Percentiles rank a stretch among this genome's conserved stretches.
phyloP scores from a whole-genome alignment of 2,113 vertebrate species.

The Planiliza haematocheilus region DNA sequence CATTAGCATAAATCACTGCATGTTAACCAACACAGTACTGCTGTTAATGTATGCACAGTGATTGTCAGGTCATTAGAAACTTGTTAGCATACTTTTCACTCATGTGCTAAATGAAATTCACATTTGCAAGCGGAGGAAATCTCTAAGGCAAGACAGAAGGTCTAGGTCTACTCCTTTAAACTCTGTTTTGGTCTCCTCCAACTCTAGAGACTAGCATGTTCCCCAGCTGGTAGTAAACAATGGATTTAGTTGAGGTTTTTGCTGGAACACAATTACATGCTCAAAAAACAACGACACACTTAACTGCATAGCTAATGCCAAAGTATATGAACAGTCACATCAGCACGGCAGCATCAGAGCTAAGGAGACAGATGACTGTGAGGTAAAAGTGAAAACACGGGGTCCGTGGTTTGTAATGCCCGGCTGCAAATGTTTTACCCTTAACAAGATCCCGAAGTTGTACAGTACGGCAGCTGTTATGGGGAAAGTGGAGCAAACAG shows the following conservation, averaged over 20 bases:
- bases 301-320: too few relatives aligned
- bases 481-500: constrained; percentile 40
- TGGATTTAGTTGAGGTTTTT: too few relatives aligned
- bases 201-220: background rate
- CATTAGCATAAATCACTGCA: background rate
- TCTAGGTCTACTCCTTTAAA: background rate
- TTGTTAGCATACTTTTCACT: background rate
- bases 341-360: background rate
- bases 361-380: constrained; percentile 20
- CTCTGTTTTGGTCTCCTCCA: background rate
- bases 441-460: constrained; percentile 45
- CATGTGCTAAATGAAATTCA: background rate
- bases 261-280: too few relatives aligned
- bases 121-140: background rate
- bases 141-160: background rate
- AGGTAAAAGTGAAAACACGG: constrained; percentile 13
- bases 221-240: background rate
- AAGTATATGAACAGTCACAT: background rate
- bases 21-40: background rate
- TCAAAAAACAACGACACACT: too few relatives aligned
- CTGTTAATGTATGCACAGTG: background rate
- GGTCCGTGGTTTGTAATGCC: constrained; percentile 29
- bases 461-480: constrained; percentile 42
- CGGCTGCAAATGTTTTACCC: constrained; percentile 35
- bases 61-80: background rate